A percentile compares a stretch with the other conserved stretches of the same genome.
Evolutionary conservation across 2,797 vertebrate genomes (phyloP).

Genomic region (Aeoliscus strigatus): DNA sequence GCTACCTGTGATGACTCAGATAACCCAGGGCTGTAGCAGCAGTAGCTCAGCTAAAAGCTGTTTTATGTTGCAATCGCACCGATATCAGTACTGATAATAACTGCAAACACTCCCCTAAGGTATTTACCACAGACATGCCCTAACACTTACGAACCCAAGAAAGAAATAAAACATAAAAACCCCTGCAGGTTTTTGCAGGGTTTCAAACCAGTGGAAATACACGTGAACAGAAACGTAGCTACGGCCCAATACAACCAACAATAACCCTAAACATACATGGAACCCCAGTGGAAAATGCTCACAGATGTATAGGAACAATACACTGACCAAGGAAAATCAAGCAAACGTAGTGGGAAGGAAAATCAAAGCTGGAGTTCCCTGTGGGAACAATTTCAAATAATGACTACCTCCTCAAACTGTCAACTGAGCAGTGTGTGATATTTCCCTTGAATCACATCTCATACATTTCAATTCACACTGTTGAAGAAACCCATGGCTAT

Average conservation of each 20-base stretch:
- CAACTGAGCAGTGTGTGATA: slow-evolving; percentile 6
- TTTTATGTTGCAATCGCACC: not conserved
- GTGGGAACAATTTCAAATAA: slow-evolving; percentile 14
- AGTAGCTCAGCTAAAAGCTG: slow-evolving; percentile 7
- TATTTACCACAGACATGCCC: too few relatives aligned
- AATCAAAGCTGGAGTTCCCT: too few relatives aligned
- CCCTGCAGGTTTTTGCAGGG: too few relatives aligned
- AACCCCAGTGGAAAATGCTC: slow-evolving; percentile 8
- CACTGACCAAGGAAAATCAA: slow-evolving; percentile 16
- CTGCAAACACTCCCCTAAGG: slow-evolving; percentile 1
- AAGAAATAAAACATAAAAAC: too few relatives aligned
- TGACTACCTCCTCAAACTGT: slow-evolving; percentile 17
- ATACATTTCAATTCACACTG: slow-evolving; percentile 11
- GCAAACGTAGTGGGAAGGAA: too few relatives aligned
- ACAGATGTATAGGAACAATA: slow-evolving; percentile 6
- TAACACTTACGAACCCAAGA: too few relatives aligned
- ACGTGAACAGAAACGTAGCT: slow-evolving; percentile 1
- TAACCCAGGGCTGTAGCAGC: slow-evolving; percentile 33
- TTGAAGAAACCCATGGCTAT: slow-evolving; percentile 6
- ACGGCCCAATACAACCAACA: slow-evolving; percentile 15
- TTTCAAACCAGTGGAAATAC: not conserved
- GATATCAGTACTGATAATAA: slow-evolving; percentile 4
- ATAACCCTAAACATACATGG: slow-evolving; percentile 16
- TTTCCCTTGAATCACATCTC: slow-evolving; percentile 9
- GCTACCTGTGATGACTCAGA: slow-evolving; percentile 50